Base-by-base conservation (phyloP, 2,888 invertebrate species). In the Rhyacophila evoluta region DNA sequence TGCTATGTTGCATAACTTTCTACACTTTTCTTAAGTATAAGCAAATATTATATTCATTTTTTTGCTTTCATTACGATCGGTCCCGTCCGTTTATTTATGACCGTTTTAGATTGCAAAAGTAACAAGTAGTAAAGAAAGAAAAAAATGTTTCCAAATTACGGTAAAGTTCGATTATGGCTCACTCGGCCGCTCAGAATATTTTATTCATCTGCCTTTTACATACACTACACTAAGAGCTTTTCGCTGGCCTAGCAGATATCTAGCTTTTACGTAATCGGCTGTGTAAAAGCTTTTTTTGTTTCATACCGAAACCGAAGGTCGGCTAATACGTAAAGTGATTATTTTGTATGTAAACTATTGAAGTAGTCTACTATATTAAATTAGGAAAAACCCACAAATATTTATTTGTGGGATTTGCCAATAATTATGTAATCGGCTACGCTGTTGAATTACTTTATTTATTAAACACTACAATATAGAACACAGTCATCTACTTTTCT, bases 181-280 rank as follows among this genome's bases (percentile, higher is more conserved):
- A 55, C 55, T 55, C 39, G 39, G 39, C 39, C 39, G 39, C 12
- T 12, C 55, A 5, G 25, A 19, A 19, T 55, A 55, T 55, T 55
- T 55, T 55, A 55, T 55, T 55, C 55, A 25, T 55, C 55, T 55
- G 55, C 55, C 55, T 55, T 55, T 55, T 55, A 55, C 55, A 55
- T 55, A 25, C 25, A 55, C 55, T 55, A 55, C 55, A 55, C 19
- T 55, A 8, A 55, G 55, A 55, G 55, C 55, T 55, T 55, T 19
- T 19, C 55, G 55, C 55, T 25, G 55, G 8, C 8, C 55, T 55
- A 12, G 55, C 55, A 55, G 55, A 55, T 55, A 55, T 55, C 8
- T 6, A 55, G 55, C 55, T 55, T 55, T 25, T 4, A 25, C 25
- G 55, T 55, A 55, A 55, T 55, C 19, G 55, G 15, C 55, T 19